Conservation (phyloP, 2,797 vertebrate genomes). For the Nasua narica region DNA sequence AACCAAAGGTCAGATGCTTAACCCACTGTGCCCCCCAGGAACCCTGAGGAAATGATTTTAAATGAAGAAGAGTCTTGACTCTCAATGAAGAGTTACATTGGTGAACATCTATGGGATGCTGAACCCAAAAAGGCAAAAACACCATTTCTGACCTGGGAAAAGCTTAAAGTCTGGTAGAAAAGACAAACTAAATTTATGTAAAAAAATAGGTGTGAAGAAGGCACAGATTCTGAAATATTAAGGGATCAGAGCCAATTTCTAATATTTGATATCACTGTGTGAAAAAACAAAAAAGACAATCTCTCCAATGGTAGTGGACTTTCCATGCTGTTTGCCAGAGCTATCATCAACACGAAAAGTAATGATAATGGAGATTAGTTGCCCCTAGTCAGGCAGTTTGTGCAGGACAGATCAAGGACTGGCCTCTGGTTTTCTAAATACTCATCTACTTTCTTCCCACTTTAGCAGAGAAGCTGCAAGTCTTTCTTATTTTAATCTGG, state of each 20-base stretch:
- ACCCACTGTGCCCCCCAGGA: background rate
- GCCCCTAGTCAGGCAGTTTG: background rate
- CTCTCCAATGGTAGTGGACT: background rate
- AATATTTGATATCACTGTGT: background rate
- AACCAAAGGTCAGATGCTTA: background rate
- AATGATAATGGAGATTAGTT: background rate
- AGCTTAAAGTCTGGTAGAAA: background rate
- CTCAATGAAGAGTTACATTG: background rate
- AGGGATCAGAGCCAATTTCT: background rate
- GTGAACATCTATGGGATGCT: background rate
- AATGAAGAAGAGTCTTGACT: background rate
- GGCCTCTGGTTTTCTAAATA: background rate
- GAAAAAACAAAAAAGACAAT: background rate
- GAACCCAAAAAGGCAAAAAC: background rate
- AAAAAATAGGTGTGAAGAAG: background rate
- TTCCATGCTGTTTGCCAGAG: background rate
- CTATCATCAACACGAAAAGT: background rate
- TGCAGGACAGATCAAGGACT: background rate
- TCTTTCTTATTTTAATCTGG: background rate
- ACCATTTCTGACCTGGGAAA: background rate
- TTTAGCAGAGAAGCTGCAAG: background rate
- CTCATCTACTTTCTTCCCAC: background rate
- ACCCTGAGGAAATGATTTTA: background rate
- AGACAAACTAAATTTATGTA: background rate
- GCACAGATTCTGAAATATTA: background rate